Evolutionary conservation across 2,888 invertebrate genomes (phyloP).

Genomic region (Platerodrilus igneus): DNA sequence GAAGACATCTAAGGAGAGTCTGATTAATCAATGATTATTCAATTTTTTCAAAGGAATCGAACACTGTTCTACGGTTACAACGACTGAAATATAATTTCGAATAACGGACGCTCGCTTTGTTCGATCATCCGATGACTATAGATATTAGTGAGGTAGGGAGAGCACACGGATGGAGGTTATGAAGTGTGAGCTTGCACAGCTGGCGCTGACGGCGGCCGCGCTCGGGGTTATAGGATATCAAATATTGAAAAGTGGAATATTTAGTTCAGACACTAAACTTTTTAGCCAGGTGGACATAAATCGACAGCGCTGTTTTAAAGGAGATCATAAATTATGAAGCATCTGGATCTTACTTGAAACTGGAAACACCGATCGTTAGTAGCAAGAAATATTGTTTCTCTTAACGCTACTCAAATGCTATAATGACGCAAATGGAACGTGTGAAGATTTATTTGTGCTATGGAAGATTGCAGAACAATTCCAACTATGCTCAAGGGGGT

Average conservation of each 20-base stretch:
- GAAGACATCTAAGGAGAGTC: constrained; percentile 25
- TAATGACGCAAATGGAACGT: constrained; percentile 31
- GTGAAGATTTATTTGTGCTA: constrained; percentile 33
- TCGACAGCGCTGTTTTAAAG: constrained; percentile 28
- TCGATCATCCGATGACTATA: constrained; percentile 32
- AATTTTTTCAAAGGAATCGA: constrained; percentile 25
- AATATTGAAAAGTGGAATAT: constrained; percentile 45
- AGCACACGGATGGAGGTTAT: constrained; percentile 39
- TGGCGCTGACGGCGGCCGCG: constrained; percentile 43
- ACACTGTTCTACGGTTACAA: constrained; percentile 24
- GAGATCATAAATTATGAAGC: constrained; percentile 24
- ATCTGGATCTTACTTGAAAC: constrained; percentile 24
- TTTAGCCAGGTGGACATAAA: constrained; percentile 32
- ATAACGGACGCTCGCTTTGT: constrained; percentile 27
- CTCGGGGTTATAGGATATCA: constrained; percentile 40
- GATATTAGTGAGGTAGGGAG: constrained; percentile 36
- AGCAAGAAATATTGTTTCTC: constrained; percentile 21
- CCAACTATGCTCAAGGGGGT: constrained; percentile 34
- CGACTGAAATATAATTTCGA: constrained; percentile 34
- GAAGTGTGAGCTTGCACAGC: constrained; percentile 47
- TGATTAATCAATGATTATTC: constrained; percentile 27
- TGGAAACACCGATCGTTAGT: constrained; percentile 19
- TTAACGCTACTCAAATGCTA: constrained; percentile 23
- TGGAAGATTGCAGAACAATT: constrained; percentile 35
- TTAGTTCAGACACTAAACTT: constrained; percentile 37